Conservation (phyloP, 2,113 vertebrate genomes). For the Grammomys surdaster region DNA sequence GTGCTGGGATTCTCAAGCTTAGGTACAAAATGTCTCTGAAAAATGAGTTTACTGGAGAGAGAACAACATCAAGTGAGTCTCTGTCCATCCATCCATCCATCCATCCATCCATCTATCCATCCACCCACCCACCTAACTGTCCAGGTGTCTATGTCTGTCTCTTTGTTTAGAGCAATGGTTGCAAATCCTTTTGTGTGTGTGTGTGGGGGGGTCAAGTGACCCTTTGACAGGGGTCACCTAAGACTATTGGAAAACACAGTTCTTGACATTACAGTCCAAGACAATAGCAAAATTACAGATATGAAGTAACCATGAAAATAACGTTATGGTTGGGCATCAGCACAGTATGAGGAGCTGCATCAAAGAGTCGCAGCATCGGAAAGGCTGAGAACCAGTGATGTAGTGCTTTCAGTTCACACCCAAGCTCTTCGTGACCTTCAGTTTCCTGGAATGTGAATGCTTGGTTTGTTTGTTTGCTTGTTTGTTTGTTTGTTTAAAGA, state of each 20-base stretch:
- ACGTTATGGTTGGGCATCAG: background rate
- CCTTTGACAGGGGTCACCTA: background rate
- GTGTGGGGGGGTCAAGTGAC: background rate
- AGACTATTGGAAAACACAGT: background rate
- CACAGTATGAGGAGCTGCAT: background rate
- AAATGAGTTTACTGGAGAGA: background rate
- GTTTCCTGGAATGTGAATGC: background rate
- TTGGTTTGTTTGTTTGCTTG: background rate
- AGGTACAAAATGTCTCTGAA: background rate
- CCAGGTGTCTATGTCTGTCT: background rate
- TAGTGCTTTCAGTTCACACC: background rate
- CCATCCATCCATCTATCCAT: too few species aligned
- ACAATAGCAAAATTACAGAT: background rate
- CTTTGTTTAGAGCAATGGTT: background rate
- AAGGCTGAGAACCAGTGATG: background rate
- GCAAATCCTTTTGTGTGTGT: background rate
- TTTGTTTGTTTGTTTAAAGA: background rate
- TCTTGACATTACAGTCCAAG: background rate
- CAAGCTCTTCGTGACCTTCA: background rate
- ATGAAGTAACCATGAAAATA: background rate
- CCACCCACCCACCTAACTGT: too few species aligned
- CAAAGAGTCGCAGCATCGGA: background rate
- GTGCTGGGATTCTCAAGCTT: background rate
- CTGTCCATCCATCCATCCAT: too few species aligned
- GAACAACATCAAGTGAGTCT: background rate